Percentiles rank a stretch among this genome's conserved stretches.
These are phyloP conservation scores for Rhyacophila evoluta DNA, from an alignment of 2,888 invertebrate genomes.

Conservation along the genomic window DNA sequence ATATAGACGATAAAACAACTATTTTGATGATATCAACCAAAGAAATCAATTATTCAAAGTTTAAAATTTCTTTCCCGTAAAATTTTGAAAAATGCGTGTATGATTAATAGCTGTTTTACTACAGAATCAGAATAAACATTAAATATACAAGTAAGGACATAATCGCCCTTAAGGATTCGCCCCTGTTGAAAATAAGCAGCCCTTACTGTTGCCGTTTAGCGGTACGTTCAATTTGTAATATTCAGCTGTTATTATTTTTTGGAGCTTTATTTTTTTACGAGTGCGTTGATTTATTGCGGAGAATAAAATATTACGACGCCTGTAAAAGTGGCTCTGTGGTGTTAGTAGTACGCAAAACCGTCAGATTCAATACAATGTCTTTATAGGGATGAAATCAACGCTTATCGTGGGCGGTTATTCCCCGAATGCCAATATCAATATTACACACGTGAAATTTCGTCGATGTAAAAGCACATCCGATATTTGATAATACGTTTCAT, in stretches of 20 bases:
- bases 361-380: slow-evolving; percentile 26
- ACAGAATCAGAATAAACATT: too few relatives aligned
- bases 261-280: slow-evolving; percentile 28
- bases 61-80: too few relatives aligned
- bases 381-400: slow-evolving; percentile 14
- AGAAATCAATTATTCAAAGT: too few relatives aligned
- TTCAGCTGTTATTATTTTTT: slow-evolving; percentile 15
- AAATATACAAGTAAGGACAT: too few relatives aligned
- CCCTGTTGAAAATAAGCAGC: background rate
- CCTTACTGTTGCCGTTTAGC: slow-evolving; percentile 22
- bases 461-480: background rate
- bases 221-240: slow-evolving; percentile 35
- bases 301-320: slow-evolving; percentile 27
- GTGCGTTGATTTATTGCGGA: background rate
- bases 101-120: too few relatives aligned
- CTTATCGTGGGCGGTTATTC: slow-evolving; percentile 16
- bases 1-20: too few relatives aligned
- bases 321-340: slow-evolving; percentile 10
- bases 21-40: too few relatives aligned
- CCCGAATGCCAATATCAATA: background rate
- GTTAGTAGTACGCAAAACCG: background rate
- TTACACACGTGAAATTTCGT: background rate
- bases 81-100: too few relatives aligned
- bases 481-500: too few relatives aligned
- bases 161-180: background rate